Evolutionary conservation across 2,888 invertebrate species (phyloP).

Genomic region (Limenitis camilla): DNA sequence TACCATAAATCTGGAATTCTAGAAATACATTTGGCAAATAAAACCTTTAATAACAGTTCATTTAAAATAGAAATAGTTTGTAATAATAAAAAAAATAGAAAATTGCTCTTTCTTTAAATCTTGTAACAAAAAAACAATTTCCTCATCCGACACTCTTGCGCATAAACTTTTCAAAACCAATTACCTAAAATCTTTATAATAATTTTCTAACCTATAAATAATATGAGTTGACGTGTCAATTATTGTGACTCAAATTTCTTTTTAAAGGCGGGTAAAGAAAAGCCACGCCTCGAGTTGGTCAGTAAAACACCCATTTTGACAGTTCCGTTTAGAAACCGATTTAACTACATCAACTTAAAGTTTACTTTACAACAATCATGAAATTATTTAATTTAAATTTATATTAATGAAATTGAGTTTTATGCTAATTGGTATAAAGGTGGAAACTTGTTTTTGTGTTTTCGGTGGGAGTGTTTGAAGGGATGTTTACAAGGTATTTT

Average conservation of each 20-base stretch:
- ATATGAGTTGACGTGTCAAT: constrained; percentile 67
- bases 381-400: constrained; percentile 20
- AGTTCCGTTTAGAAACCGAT: constrained; percentile 29
- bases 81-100: no score
- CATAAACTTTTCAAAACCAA: constrained; percentile 68
- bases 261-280: constrained; percentile 40
- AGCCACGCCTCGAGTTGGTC: constrained; percentile 52
- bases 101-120: constrained; percentile 2
- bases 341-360: constrained; percentile 32
- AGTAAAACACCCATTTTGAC: constrained; percentile 39
- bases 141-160: constrained; percentile 42
- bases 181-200: constrained; percentile 60
- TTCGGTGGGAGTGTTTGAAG: constrained; percentile 44
- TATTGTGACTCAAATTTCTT: constrained; percentile 50
- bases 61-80: no score
- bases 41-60: no score
- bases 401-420: constrained; percentile 27
- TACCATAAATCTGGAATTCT: no score
- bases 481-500: constrained; percentile 47
- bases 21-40: no score
- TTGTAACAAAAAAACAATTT: constrained; percentile 17
- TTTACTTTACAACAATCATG: constrained; percentile 27
- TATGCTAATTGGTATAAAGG: constrained; percentile 33
- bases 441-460: constrained; percentile 19
- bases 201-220: constrained; percentile 67